A percentile compares a stretch with the other conserved stretches of the same genome.
Conservation (phyloP, 2,888 invertebrate species). For the Scaptomyza polygonia region DNA sequence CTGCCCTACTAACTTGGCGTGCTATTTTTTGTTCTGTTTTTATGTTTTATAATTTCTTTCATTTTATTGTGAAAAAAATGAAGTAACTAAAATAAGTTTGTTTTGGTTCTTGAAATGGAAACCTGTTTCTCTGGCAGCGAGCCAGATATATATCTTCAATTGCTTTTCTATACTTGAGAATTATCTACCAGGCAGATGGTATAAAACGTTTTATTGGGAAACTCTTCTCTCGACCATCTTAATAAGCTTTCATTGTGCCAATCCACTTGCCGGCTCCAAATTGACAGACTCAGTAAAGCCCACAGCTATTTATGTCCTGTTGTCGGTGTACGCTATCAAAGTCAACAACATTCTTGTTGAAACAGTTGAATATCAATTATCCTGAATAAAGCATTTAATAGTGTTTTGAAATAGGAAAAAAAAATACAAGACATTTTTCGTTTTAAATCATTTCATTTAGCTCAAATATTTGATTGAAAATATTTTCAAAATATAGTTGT, state of each 20-base stretch:
- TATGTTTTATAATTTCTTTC: conserved; percentile 22
- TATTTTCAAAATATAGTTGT: no score
- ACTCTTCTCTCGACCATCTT: no score
- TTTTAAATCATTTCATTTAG: no score
- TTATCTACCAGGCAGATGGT: no score
- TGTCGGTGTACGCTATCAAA: conserved; percentile 49
- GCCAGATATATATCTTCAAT: conserved; percentile 46
- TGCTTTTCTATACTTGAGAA: conserved; percentile 25
- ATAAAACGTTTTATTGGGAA: no score
- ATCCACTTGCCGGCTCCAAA: conserved; percentile 81
- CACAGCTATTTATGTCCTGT: conserved; percentile 73
- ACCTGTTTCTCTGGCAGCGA: conserved; percentile 49
- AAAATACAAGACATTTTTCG: no score
- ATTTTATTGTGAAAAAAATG: conserved; percentile 23
- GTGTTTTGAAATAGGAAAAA: no score
- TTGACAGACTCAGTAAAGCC: conserved; percentile 56
- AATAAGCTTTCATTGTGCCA: no score
- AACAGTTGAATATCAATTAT: no score
- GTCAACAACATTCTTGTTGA: no score
- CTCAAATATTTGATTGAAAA: no score
- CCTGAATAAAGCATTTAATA: no score
- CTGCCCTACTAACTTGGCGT: conserved; percentile 63
- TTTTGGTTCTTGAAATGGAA: conserved; percentile 61
- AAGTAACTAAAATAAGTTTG: conserved; percentile 51
- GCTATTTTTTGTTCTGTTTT: conserved; percentile 55